Base-by-base conservation (phyloP, 2,113 vertebrate species). In the Hystrix cristata region DNA sequence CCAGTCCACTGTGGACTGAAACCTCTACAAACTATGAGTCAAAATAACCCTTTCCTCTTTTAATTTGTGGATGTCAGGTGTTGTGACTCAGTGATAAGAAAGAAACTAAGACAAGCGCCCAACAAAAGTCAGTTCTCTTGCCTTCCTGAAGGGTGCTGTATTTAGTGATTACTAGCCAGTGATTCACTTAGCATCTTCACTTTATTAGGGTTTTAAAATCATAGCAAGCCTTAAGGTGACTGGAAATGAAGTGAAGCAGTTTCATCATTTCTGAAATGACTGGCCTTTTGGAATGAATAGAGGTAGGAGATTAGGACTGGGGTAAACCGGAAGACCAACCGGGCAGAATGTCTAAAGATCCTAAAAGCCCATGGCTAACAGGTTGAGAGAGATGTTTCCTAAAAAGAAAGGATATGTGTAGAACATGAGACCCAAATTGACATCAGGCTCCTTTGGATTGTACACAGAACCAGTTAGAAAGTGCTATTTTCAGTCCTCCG, bases 171-270 rank as follows among this genome's bases (percentile, higher is more conserved):
- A 94, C 67, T 67, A 82, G 59, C 13, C 60, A 91, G 51, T 59
- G 31, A 80, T 90, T 96, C 53, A 85, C 21, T 85, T 94, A 71
- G 46, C 14, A 87, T 79, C 74, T 86, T 95, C 57, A 86, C 96
- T 96, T 93, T 94, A 87, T 96, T 72, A 90, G 72, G 55, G 60
- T 57, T 90, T 90, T 71, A 96, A 92, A 92, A 18, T 94, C 62
- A 34, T 38, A 94, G 9, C 23, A 94, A 96, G 11, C 0, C 8
- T 89, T 90, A 74, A 94, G 60, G 38, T 80, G 90, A 89, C 78
- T 96, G 72, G 62, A 97, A 91, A 87, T 85, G 62, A 71, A 80
- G 14, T 21, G 11, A 92, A 83, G 53, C 18, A 84, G 16, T 96
- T 86, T 78, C 27, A 59, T 59, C 46, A 90, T 92, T 82, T 93